A percentile compares a stretch with the other conserved stretches of the same genome.
Conservation (phyloP, 2,113 vertebrate genomes). For the Lepus europaeus region DNA sequence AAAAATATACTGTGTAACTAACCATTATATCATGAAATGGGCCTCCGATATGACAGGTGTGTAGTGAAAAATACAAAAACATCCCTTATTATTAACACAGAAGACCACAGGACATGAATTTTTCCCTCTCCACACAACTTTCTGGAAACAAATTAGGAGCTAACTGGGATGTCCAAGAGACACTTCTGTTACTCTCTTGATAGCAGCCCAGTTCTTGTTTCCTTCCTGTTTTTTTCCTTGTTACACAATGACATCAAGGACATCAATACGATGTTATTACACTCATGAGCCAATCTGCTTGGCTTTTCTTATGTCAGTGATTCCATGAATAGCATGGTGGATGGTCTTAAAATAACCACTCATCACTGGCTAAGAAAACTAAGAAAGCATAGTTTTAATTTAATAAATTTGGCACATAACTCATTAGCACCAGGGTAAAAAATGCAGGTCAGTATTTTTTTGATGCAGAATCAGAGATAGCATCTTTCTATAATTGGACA, state of each 20-base stretch:
- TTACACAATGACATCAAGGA: background rate
- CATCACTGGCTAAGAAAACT: background rate
- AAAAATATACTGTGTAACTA: conserved; percentile 56
- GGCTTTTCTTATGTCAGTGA: background rate
- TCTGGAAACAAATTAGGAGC: conserved; percentile 14
- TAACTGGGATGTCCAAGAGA: background rate
- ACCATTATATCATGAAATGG: conserved; percentile 67
- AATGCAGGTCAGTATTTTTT: background rate
- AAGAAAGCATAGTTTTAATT: background rate
- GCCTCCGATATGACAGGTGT: conserved; percentile 54
- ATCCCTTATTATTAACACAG: background rate
- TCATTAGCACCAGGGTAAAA: background rate
- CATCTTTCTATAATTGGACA: background rate
- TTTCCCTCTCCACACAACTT: background rate
- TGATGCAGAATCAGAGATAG: background rate
- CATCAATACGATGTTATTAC: background rate
- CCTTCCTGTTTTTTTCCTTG: background rate
- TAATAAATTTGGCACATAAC: background rate
- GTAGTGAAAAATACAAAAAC: conserved; percentile 39
- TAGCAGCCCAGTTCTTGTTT: background rate
- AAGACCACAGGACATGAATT: background rate
- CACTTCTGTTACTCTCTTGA: background rate
- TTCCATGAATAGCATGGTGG: background rate
- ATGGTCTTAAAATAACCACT: background rate
- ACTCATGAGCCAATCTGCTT: background rate